phyloP scores from a whole-genome alignment of 1,140 invertebrate species.

The Drosophila sp. region DNA sequence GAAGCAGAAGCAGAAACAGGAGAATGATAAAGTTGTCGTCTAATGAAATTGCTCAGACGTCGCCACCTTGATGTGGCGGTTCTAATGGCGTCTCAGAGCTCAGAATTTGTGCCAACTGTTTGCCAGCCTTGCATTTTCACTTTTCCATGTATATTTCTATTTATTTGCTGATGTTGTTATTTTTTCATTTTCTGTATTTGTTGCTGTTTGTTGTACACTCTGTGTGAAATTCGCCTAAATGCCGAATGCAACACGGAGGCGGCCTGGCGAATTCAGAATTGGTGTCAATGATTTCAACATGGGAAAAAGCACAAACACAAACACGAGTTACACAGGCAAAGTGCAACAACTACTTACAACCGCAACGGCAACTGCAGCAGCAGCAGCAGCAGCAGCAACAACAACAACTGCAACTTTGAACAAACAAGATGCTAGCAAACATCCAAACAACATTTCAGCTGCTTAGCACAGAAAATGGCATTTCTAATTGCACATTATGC shows the following conservation, averaged over 20 bases:
- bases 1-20: no score
- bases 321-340: conserved; percentile 10
- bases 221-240: conserved; percentile 76
- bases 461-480: conserved; percentile 65
- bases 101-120: conserved; percentile 57
- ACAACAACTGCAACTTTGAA: conserved; percentile 15
- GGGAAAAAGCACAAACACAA: conserved; percentile 61
- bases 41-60: conserved; percentile 8
- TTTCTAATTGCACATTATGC: conserved; percentile 78
- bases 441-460: conserved; percentile 44
- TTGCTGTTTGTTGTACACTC: conserved; percentile 20
- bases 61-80: conserved; percentile 28
- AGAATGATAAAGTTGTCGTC: conserved; percentile 15
- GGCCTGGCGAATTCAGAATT: conserved; percentile 60
- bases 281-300: conserved; percentile 80
- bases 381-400: conserved; percentile 17
- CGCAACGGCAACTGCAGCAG: conserved; percentile 5
- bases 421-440: conserved; percentile 19
- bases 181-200: conserved; percentile 6
- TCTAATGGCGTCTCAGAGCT: conserved; percentile 50
- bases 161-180: conserved; percentile 2
- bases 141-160: conserved; percentile 54
- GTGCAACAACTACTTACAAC: conserved; percentile 19
- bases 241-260: conserved; percentile 53
- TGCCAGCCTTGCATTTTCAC: conserved; percentile 59